phyloP scores from a whole-genome alignment of 2,888 invertebrate species.

The Conus canariensis region DNA sequence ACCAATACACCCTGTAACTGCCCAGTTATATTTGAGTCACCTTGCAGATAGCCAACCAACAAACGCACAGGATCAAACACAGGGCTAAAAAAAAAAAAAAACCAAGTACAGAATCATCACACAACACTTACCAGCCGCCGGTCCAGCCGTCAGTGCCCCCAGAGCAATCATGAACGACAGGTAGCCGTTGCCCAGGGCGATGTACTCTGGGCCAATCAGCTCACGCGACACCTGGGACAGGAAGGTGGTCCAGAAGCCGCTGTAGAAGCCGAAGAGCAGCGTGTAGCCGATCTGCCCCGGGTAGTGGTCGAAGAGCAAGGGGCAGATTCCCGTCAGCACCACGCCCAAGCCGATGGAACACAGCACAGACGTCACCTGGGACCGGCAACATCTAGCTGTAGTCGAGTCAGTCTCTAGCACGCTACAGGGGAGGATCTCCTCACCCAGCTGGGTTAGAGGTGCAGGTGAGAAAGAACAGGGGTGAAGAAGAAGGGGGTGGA shows the following conservation, averaged over 20 bases:
- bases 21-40: too few relatives aligned
- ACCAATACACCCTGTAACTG: too few relatives aligned
- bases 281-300: constrained; percentile 77
- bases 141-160: constrained; percentile 71
- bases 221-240: constrained; percentile 71
- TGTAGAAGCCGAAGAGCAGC: constrained; percentile 75
- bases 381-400: neutral
- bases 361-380: constrained; percentile 65
- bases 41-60: too few relatives aligned
- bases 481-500: too few relatives aligned
- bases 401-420: too few relatives aligned
- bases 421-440: too few relatives aligned
- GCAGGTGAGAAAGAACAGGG: too few relatives aligned
- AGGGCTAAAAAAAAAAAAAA: too few relatives aligned
- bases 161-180: constrained; percentile 73
- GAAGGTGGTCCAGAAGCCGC: constrained; percentile 76
- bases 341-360: constrained; percentile 72
- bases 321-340: constrained; percentile 73
- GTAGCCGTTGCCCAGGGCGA: constrained; percentile 75
- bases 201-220: constrained; percentile 72
- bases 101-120: too few relatives aligned
- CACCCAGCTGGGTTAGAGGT: too few relatives aligned
- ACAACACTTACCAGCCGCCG: constrained; percentile 66
- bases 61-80: too few relatives aligned
- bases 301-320: constrained; percentile 71